Conservation (phyloP, 2,888 invertebrate species). For the Torymus tubicola region DNA sequence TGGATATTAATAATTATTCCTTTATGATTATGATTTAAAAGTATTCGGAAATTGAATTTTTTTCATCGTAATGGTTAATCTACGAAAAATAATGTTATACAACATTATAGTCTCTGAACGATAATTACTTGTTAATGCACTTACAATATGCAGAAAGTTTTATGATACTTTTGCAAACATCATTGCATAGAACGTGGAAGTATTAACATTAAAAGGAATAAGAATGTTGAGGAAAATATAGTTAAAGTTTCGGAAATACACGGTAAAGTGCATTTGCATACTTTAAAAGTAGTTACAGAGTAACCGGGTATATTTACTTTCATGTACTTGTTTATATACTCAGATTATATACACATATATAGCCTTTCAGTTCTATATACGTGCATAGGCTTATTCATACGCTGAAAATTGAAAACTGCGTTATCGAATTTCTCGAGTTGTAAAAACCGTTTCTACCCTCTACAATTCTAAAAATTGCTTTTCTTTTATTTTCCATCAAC, state of each 20-base stretch:
- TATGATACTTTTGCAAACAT: too few species aligned
- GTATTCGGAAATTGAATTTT: too few species aligned
- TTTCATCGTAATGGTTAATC: too few species aligned
- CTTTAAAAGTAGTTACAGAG: slow-evolving; percentile 21
- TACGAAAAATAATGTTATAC: too few species aligned
- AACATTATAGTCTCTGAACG: not conserved
- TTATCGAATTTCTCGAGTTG: slow-evolving; percentile 21
- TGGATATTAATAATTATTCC: too few species aligned
- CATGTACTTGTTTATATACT: not conserved
- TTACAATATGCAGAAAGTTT: too few species aligned
- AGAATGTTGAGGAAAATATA: not conserved
- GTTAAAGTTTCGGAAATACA: slow-evolving; percentile 7
- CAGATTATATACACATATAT: not conserved
- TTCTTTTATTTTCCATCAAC: not conserved
- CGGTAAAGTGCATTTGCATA: slow-evolving; percentile 18
- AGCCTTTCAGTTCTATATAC: too few species aligned
- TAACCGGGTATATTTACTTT: not conserved
- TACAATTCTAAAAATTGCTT: slow-evolving; percentile 9
- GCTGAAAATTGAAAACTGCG: slow-evolving; percentile 5
- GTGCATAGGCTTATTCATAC: not conserved
- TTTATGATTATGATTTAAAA: too few species aligned
- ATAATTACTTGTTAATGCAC: too few species aligned
- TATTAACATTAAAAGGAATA: not conserved
- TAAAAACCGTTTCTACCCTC: not conserved
- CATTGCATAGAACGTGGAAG: not conserved